Base-by-base conservation (phyloP, 2,113 vertebrate species). In the Rhinoptilus africanus region DNA sequence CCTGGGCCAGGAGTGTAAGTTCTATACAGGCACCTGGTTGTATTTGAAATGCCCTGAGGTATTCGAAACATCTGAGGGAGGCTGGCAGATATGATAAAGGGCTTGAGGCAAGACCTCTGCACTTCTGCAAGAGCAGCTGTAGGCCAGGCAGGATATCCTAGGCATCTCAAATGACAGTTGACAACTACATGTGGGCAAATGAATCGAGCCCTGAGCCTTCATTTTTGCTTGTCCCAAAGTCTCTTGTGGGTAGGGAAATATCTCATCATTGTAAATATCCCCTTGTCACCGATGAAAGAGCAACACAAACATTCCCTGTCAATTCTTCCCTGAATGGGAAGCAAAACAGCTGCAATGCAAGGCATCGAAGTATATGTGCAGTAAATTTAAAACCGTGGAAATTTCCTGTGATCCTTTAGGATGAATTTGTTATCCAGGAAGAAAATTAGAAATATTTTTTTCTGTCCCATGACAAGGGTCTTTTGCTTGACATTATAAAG, bases 81-180 rank as follows among this genome's bases (percentile, higher is more conserved):
- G 64, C 17, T 93, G 73, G 84, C 62, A 92, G 84, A 87, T 75
- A 89, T 89, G 89, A 95, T 60, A 89, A 92, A 96, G 62, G 60
- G 56, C 77, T 85, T 82, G 30, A 89, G 77, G 69, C 64, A 85
- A 95, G 93, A 96, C 84, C 94, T 94, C 93, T 95, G 93, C 91
- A 89, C 89, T 89, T 75, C 87, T 91, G 51, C 73, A 84, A 81
- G 56, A 96, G 86, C 93, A 95, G 86, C 84, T 96, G 96, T 83
- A 95, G 64, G 89, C 96, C 87, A 95, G 94, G 93, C 93, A 95
- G 91, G 91, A 78, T 92, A 91, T 89, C 83, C 87, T 13, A 63
- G 51, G 80, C 64, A 75, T 92, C 93, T 96, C 87, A 91, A 87
- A 89, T 92, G 72, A 93, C 86, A 96, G 23, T 20, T 81, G 89